These are phyloP conservation scores for Allacma fusca DNA, from an alignment of 2,888 invertebrate species.

Conservation along the genomic window DNA sequence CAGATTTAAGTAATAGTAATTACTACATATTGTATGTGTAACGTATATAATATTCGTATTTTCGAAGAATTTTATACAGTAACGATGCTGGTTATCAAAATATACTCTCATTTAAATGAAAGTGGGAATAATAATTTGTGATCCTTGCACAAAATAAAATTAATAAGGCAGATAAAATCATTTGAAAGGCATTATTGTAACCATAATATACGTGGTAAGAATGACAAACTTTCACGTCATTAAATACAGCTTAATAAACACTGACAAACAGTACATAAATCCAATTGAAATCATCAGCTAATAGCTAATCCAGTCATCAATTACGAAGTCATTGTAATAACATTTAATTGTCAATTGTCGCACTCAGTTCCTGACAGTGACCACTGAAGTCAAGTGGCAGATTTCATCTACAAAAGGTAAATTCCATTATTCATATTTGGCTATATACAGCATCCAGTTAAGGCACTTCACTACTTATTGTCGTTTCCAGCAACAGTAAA, in stretches of 20 bases:
- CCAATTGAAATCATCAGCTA: background rate
- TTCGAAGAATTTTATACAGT: background rate
- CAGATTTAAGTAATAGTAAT: conserved; percentile 18
- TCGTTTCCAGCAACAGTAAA: conserved; percentile 6
- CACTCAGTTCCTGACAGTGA: too few relatives aligned
- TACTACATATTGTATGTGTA: background rate
- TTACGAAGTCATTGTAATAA: background rate
- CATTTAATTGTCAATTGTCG: background rate
- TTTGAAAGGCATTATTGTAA: background rate
- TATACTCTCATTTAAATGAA: conserved; percentile 8
- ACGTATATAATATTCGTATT: background rate
- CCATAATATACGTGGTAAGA: background rate
- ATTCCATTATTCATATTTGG: background rate
- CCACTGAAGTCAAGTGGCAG: background rate
- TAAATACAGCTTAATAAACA: background rate
- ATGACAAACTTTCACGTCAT: background rate
- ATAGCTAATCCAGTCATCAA: background rate
- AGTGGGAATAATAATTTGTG: conserved; percentile 18
- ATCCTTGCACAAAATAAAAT: conserved; percentile 27
- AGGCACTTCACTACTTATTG: background rate
- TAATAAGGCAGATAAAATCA: conserved; percentile 14
- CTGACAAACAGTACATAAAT: background rate
- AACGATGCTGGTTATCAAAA: conserved; percentile 10
- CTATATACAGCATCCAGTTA: background rate
- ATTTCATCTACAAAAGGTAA: background rate